A percentile compares a stretch with the other conserved stretches of the same genome.
Evolutionary conservation across 2,888 invertebrate species (phyloP).

Genomic region (Drosophila meridiana): DNA sequence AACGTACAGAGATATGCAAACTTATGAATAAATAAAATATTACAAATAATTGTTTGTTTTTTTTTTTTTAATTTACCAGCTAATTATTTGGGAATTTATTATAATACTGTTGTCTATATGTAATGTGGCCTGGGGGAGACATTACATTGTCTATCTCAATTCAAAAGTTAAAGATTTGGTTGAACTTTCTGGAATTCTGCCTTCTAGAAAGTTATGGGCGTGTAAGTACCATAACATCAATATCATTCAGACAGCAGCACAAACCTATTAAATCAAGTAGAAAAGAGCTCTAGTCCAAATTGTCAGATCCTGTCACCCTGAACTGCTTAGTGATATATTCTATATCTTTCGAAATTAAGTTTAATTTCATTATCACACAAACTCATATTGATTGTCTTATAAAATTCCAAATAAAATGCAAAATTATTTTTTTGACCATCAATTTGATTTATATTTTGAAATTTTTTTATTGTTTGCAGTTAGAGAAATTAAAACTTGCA

Average conservation of each 20-base stretch:
- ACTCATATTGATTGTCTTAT: background rate
- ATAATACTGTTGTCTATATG: background rate
- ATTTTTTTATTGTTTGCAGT: slow-evolving; percentile 28
- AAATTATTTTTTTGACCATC: background rate
- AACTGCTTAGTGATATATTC: too few relatives aligned
- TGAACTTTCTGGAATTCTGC: background rate
- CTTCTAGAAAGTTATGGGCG: background rate
- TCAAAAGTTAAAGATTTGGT: background rate
- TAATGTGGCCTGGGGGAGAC: background rate
- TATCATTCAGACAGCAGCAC: background rate
- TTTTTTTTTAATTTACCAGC: background rate
- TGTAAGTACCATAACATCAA: background rate
- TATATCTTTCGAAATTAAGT: too few relatives aligned
- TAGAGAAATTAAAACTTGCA: slow-evolving; percentile 19
- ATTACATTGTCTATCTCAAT: background rate
- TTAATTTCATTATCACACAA: too few relatives aligned
- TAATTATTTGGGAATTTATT: too few relatives aligned
- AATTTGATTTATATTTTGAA: background rate
- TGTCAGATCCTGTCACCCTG: too few relatives aligned
- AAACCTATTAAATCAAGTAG: background rate
- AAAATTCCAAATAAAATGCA: background rate
- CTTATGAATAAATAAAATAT: slow-evolving; percentile 65
- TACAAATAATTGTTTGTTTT: slow-evolving; percentile 14
- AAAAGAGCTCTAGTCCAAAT: too few relatives aligned
- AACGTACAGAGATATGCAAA: slow-evolving; percentile 69